Evolutionary conservation across 30 jellyfish, hydroid and myxozoan genomes (phyloP).

Genomic region (Aurelia coerulea): DNA sequence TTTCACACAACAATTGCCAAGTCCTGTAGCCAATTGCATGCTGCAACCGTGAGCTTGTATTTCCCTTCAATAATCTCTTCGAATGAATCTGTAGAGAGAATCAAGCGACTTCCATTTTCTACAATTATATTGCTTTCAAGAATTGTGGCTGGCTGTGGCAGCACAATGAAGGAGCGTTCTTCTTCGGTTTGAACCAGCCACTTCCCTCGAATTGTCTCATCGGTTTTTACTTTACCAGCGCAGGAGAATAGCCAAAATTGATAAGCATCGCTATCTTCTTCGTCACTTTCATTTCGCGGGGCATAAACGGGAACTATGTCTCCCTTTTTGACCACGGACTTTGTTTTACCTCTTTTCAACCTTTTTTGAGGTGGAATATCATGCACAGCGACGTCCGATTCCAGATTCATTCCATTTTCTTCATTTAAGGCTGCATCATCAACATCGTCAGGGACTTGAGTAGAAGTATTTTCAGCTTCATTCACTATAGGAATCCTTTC

Average conservation of each 20-base stretch:
- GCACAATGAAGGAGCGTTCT: conserved; percentile 22
- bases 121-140: conserved; percentile 22
- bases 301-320: conserved; percentile 57
- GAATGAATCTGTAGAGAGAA: background rate
- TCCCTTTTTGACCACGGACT: conserved; percentile 47
- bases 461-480: conserved; percentile 1
- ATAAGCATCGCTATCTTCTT: conserved; percentile 20
- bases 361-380: conserved; percentile 2
- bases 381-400: background rate
- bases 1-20: conserved; percentile 5
- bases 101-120: background rate
- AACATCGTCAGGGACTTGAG: background rate
- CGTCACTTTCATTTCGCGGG: conserved; percentile 7
- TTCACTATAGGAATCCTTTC: background rate
- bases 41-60: conserved; percentile 21
- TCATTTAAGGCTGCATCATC: conserved; percentile 3
- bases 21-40: conserved; percentile 24
- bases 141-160: conserved; percentile 2
- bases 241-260: conserved; percentile 49
- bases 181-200: conserved; percentile 30
- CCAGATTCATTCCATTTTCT: conserved; percentile 5
- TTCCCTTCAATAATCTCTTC: background rate
- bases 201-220: conserved; percentile 43
- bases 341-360: conserved; percentile 23
- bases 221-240: conserved; percentile 29